Evolutionary conservation across 2,888 invertebrate species (phyloP).

Genomic region (Meiosimyza platycephala): DNA sequence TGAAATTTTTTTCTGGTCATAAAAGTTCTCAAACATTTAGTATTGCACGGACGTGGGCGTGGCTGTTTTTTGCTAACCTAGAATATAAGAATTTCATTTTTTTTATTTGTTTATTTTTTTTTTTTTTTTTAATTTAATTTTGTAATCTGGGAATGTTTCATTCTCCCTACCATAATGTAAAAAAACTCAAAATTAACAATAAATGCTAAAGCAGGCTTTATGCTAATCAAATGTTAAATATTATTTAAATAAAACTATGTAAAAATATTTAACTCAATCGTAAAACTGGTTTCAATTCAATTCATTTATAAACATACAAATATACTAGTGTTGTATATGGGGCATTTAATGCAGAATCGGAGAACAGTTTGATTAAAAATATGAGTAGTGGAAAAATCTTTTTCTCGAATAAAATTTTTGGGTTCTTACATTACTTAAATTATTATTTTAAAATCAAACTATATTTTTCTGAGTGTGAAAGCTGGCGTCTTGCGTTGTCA

Average conservation of each 20-base stretch:
- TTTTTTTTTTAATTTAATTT: constrained; percentile 21
- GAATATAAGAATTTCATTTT: not conserved
- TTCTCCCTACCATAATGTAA: not conserved
- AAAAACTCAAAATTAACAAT: constrained; percentile 18
- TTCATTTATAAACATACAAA: no score
- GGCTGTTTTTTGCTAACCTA: not conserved
- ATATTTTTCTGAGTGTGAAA: no score
- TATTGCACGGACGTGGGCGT: constrained; percentile 2
- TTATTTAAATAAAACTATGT: constrained; percentile 2
- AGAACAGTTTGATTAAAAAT: no score
- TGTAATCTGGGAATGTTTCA: not conserved
- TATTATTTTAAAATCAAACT: no score
- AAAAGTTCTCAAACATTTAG: constrained; percentile 20
- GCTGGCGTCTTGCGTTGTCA: no score
- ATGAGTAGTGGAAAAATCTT: no score
- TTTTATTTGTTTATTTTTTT: constrained; percentile 2
- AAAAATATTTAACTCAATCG: not conserved
- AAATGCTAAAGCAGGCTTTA: constrained; percentile 41
- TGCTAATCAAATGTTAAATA: constrained; percentile 11
- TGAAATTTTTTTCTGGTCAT: constrained; percentile 8
- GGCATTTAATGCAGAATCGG: no score
- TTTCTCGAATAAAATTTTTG: no score
- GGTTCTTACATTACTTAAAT: no score
- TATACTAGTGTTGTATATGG: no score
- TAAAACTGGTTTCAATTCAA: no score